These are phyloP conservation scores for Cataglyphis hispanica DNA, from an alignment of 1,140 invertebrate species.

Conservation along the genomic window DNA sequence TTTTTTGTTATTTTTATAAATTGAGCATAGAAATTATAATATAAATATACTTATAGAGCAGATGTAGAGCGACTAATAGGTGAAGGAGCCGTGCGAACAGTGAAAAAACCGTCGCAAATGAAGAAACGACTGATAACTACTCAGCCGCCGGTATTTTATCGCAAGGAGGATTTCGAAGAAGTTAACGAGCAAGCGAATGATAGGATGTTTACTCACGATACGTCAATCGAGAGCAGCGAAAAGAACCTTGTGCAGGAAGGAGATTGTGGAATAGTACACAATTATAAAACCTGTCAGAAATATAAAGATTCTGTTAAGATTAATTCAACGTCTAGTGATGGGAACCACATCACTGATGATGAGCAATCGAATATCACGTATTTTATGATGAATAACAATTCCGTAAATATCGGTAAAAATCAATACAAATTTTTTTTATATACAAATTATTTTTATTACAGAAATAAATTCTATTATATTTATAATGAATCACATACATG, in stretches of 20 bases:
- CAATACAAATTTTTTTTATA: not conserved
- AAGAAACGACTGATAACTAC: constrained; percentile 79
- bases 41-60: constrained; percentile 74
- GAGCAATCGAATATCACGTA: constrained; percentile 68
- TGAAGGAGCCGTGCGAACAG: constrained; percentile 84
- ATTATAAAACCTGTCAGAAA: constrained; percentile 21
- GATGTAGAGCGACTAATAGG: constrained; percentile 85
- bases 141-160: constrained; percentile 67
- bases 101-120: constrained; percentile 83
- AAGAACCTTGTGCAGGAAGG: not conserved
- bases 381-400: constrained; percentile 69
- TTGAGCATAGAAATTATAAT: constrained; percentile 44
- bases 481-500: not conserved
- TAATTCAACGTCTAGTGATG: constrained; percentile 18
- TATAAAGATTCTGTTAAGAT: not conserved
- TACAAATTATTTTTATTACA: not conserved
- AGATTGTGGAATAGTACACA: not conserved
- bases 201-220: not conserved
- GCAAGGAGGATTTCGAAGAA: constrained; percentile 44
- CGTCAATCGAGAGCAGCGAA: not conserved
- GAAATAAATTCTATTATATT: not conserved
- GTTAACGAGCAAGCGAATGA: not conserved
- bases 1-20: not conserved
- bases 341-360: constrained; percentile 45
- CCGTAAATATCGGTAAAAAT: constrained; percentile 63